Base-by-base conservation (phyloP, 1,140 invertebrate genomes). In the Hestina assimilis region DNA sequence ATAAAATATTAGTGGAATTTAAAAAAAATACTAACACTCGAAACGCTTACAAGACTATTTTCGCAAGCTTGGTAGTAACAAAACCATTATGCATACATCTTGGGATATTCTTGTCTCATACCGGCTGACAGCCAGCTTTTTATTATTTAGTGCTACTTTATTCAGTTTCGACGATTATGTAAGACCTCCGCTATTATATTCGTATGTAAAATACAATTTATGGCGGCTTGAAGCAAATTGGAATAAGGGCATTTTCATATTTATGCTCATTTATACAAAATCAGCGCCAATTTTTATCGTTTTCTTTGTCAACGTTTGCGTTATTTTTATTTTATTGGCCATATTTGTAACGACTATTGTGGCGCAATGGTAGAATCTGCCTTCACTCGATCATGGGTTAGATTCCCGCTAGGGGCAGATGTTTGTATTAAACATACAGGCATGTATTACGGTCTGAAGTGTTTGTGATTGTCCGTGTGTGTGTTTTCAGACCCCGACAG, bases 101-200 rank as follows among this genome's bases (percentile, higher is more conserved):
- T 76, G 61, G 53, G 62, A 66, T 56, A 63, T 77, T 64, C 74
- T 72, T 64, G 52, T 50, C 59, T 46, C 53, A 33, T 63, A 59
- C 57, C 59, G 69, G 69, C 63, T 48, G 41, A 46, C 61, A 55
- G 75, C 78, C 73, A 82, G 64, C 64, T 29, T 72, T 72, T 75
- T 83, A 82, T 79, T 82, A 76, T 82, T 79, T 76, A 75, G 56
- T 67, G 57, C 57, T 61, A 72, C 61, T 76, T 70, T 72, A 56
- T 63, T 65, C 60, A 63, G 62, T 61, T 58, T 43, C 43, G 41
- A 48, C 63, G 50, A 68, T 69, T 65, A 51, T 66, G 63, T 31
- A 42, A 69, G 59, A 63, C 63, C n/a, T 33, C 17, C 28, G 35
- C 45, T 48, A 48, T 57, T 69, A 69, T 70, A 40, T 70, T 62